Base-by-base conservation (phyloP, 2,888 invertebrate species). In the Diaperis boleti region DNA sequence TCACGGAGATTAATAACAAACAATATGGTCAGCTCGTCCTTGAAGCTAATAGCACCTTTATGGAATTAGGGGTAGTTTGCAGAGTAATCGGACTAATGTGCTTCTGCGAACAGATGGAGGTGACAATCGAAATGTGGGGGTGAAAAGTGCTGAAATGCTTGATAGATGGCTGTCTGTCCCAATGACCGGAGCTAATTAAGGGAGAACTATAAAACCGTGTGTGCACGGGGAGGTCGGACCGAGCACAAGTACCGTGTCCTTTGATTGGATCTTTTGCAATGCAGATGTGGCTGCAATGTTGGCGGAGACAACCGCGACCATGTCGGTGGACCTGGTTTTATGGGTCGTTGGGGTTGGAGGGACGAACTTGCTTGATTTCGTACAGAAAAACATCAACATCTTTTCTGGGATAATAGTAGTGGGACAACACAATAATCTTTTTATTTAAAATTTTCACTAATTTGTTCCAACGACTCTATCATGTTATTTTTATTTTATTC, bases 11-110 rank as follows among this genome's bases (percentile, higher is more conserved):
- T 72, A 72, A 69, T 69, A 67, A 66, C 68, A 65, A 68, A 67
- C 70, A 72, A 72, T 70, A 72, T 69, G 70, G 70, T 69, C 69
- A 70, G 59, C 61, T 66, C 65, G 73, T 66, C 69, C 70, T 64
- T 66, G 62, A 67, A 71, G 70, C 69, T 69, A 71, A 72, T 72
- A 67, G 62, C 47, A 73, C 73, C 72, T 72, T 71, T 68, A 72
- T 73, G 69, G 70, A 67, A 73, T 73, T 72, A 72, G 70, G 52
- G 67, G 61, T 66, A 65, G 65, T 68, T 66, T 65, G 64, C 66
- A 62, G 66, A 63, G 69, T 67, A 68, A 71, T 69, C 64, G 64
- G 62, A 65, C 69, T 67, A 73, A 72, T 71, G 68, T 69, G 69
- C 54, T 35, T 18, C 44, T 37, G 26, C 20, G 60, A 61, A 50